Conservation (phyloP, 1,140 invertebrate genomes). For the Trachelipus rathkii region DNA sequence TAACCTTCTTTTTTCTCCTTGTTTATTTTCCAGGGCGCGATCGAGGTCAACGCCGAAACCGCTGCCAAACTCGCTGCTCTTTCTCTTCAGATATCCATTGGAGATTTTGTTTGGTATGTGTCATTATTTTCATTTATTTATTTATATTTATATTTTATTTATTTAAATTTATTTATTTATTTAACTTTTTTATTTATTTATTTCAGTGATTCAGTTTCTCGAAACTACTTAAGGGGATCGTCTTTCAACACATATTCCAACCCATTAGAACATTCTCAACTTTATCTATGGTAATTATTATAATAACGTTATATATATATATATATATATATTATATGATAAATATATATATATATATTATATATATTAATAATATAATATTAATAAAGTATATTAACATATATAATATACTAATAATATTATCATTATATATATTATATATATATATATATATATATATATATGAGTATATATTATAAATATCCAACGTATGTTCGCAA, state of each 20-base stretch:
- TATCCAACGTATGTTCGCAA: not conserved
- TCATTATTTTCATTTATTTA: not conserved
- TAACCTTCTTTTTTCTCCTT: not conserved
- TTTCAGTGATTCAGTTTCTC: not conserved
- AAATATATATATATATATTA: conserved; percentile 11
- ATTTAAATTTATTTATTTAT: not conserved
- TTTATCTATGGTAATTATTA: not conserved
- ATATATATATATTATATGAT: conserved; percentile 10
- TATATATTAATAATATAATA: no score
- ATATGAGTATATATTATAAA: not conserved
- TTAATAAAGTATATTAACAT: no score
- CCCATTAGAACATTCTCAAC: not conserved
- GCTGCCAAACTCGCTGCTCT: not conserved
- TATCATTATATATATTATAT: conserved; percentile 15
- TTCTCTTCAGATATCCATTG: not conserved
- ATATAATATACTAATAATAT: no score
- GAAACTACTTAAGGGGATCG: not conserved
- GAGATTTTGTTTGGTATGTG: not conserved
- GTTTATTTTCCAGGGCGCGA: not conserved
- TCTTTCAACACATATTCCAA: not conserved
- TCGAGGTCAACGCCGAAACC: not conserved
- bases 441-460: not conserved
- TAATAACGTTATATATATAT: not conserved
- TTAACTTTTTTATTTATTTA: not conserved
- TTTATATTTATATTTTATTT: not conserved